Base-by-base conservation (phyloP, 2,797 vertebrate species). In the Spondyliosoma cantharus region DNA sequence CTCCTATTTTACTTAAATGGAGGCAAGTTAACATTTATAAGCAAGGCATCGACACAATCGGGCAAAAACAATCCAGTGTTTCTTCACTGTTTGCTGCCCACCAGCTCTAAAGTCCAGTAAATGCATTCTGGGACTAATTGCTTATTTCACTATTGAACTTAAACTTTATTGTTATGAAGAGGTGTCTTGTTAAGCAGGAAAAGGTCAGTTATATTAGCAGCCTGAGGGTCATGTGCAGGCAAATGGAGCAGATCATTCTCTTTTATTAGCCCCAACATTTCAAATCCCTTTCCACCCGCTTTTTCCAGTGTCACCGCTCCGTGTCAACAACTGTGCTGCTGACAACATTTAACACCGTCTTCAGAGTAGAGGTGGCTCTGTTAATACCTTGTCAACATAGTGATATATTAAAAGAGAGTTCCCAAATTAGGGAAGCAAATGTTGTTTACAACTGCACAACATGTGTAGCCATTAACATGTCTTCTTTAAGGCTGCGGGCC, bases 341-440 rank as follows among this genome's bases (percentile, higher is more conserved):
- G 5, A 82, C 52, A 70, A 80, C 58, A 53, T 70, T 75, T 72
- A 70, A 60, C 75, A 57, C 42, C 0, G 0, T 29, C 19, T 2
- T 59, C 67, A 59, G 53, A 66, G 54, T 29, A 58, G 9, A 66
- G 37, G 53, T 17, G 3, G 4, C 11, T n/a, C 50, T 71, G 45
- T 83, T 74, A 80, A 71, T 67, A 83, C 60, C 60, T 71, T 64
- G 75, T 87, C 69, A 77, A 53, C 81, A 69, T 0, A 4, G 56
- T 69, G 48, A 80, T 57, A 53, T 63, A 49, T 12, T 78, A 57
- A 54, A 74, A 64, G 17, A 56, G 16, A 4, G 14, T 15, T 60
- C 49, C 37, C 63, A 76, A 22, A 59, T 80, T 29, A 53, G 42
- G 45, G 24, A 66, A 43, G 57, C 52, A 57, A 27, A 70, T 81